Base-by-base conservation (phyloP, 2,113 vertebrate genomes). In the Regulus satrapa region DNA sequence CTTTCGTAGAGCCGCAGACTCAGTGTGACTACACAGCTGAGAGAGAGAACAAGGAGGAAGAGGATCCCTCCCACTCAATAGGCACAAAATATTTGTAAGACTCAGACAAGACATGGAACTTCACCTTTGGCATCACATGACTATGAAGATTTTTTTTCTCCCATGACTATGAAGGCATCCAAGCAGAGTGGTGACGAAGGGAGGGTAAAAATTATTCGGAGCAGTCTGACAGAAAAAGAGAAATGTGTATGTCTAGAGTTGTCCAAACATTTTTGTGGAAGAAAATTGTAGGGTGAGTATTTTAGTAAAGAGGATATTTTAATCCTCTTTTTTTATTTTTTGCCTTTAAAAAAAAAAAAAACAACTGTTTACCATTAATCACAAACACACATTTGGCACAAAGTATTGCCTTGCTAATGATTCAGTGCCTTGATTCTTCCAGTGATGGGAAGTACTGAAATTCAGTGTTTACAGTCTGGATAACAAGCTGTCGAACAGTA, bases 301-400 rank as follows among this genome's bases (percentile, higher is more conserved):
- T 92, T 76, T 36, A 61, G 36, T 59, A 72, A 54, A 68, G 43
- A 89, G 12, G 9, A 28, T 89, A 79, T 76, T 88, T 79, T 64
- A 58, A 63, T 75, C 0, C 1, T 23, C 28, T 48, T 34, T 41
- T 23, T 43, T 14, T 66, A 14, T 18, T 17, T 52, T 14, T 25
- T 23, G 10, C 14, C 1, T 34, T 23, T 21, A 9, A 68, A 10
- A 16, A 61, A 32, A 64, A 45, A 9, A 68, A 10, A 16, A 61
- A 32, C 61, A 45, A 40, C 32, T 86, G 10, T 64, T 77, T 84
- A 84, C 74, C 26, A 19, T 58, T 87, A 82, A 85, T 73, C 75
- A 88, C 63, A 93, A 91, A 78, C 43, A 92, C 89, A 91, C 45
- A 89, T 72, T 89, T 91, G 74, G 81, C 90, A 64, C 55, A 76